A percentile compares a stretch with the other conserved stretches of the same genome.
phyloP scores from a whole-genome alignment of 2,797 vertebrate genomes.

The Holocentrus rufus region DNA sequence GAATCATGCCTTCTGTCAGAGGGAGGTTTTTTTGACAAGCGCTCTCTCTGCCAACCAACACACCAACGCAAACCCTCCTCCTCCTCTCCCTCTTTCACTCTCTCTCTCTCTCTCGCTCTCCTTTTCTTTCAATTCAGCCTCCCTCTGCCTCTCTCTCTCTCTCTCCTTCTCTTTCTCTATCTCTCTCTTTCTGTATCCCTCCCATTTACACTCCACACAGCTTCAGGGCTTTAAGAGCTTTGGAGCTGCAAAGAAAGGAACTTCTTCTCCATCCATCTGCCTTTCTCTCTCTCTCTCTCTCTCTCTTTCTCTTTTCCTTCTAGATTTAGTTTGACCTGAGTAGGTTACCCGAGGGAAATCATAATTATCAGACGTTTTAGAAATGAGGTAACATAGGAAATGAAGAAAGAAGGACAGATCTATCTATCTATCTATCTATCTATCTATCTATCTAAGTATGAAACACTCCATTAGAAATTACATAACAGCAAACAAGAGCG shows the following conservation, averaged over 20 bases:
- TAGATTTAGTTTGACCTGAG: conserved; percentile 72
- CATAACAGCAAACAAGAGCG: not conserved
- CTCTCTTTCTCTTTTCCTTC: conserved; percentile 30
- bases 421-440: conserved; percentile 32
- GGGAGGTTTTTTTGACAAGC: conserved; percentile 75
- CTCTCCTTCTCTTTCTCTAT: not conserved
- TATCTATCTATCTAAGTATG: not conserved
- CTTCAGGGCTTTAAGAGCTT: conserved; percentile 71
- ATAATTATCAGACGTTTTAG: conserved; percentile 48
- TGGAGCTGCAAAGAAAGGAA: conserved; percentile 68
- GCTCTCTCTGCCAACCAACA: conserved; percentile 75
- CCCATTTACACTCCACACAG: conserved; percentile 62
- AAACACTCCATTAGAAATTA: not conserved
- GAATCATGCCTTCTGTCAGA: conserved; percentile 83
- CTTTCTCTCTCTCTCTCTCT: conserved; percentile 29
- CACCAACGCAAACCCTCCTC: conserved; percentile 79
- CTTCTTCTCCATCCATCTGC: conserved; percentile 66
- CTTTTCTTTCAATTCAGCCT: conserved; percentile 5
- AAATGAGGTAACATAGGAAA: conserved; percentile 50
- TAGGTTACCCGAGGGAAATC: conserved; percentile 67
- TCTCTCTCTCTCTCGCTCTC: conserved; percentile 26
- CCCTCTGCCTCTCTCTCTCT: conserved; percentile 46
- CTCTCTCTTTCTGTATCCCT: conserved; percentile 31
- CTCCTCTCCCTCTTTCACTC: conserved; percentile 44
- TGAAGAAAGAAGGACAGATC: conserved; percentile 32